Conservation (phyloP, 2,888 invertebrate species). For the Augochlorella aurata region DNA sequence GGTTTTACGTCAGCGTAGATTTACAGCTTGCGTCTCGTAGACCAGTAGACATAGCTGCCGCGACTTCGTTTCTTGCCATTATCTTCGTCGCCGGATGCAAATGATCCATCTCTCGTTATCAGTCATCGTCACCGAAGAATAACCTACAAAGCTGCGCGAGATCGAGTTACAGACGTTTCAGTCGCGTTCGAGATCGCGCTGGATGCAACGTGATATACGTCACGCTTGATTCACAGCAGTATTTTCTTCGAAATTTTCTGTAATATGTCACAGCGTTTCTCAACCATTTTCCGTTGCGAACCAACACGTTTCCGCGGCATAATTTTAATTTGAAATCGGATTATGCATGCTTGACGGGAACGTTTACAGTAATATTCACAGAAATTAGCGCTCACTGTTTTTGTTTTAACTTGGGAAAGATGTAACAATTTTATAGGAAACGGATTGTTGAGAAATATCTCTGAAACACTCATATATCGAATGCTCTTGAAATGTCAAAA, state of each 20-base stretch:
- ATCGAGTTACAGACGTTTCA: slow-evolving; percentile 26
- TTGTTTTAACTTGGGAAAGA: too few species aligned
- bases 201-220: not conserved
- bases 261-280: not conserved
- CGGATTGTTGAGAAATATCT: too few species aligned
- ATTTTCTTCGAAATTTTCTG: not conserved
- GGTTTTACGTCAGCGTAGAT: slow-evolving; percentile 84
- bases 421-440: too few species aligned
- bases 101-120: slow-evolving; percentile 21
- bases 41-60: not conserved
- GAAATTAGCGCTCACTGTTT: too few species aligned
- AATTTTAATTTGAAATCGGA: not conserved
- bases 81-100: not conserved
- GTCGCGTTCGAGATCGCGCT: not conserved
- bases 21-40: not conserved
- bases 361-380: not conserved
- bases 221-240: slow-evolving; percentile 3
- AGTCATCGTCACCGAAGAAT: slow-evolving; percentile 11
- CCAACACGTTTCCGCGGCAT: too few species aligned
- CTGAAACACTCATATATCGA: not conserved
- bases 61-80: not conserved
- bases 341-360: not conserved
- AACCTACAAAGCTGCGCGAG: slow-evolving; percentile 41
- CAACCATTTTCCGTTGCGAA: not conserved
- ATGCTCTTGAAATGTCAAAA: not conserved